These are phyloP conservation scores for Copidosoma floridanum DNA, from an alignment of 1,140 invertebrate species.

Conservation along the genomic window DNA sequence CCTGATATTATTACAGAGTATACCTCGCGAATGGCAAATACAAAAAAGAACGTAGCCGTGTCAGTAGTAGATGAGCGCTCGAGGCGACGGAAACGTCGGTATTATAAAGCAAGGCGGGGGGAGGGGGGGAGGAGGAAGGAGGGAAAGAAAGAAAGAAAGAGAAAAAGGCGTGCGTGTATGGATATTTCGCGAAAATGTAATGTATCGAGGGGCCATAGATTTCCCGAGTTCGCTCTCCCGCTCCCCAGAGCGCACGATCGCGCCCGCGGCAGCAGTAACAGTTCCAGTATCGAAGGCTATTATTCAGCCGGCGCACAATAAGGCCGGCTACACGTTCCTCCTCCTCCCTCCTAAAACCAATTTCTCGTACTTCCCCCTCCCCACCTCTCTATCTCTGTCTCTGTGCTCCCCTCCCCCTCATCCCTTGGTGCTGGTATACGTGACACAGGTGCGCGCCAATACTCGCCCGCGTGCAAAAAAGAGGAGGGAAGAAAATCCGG, in stretches of 20 bases:
- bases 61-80: too few relatives aligned
- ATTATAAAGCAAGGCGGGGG: constrained; percentile 13
- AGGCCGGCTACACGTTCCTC: constrained; percentile 32
- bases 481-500: too few relatives aligned
- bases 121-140: too few relatives aligned
- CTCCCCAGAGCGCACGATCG: too few relatives aligned
- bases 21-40: too few relatives aligned
- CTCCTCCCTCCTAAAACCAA: constrained; percentile 34
- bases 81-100: constrained; percentile 10
- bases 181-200: constrained; percentile 27
- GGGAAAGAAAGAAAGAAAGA: too few relatives aligned
- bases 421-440: too few relatives aligned
- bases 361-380: constrained; percentile 31
- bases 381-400: neutral
- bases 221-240: neutral
- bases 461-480: too few relatives aligned
- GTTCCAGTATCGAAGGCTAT: constrained; percentile 25
- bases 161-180: neutral
- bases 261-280: neutral
- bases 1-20: too few relatives aligned
- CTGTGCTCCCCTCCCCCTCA: neutral
- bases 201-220: constrained; percentile 25
- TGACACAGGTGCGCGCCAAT: too few relatives aligned
- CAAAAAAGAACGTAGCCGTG: too few relatives aligned
- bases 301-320: constrained; percentile 32